Conservation (phyloP, 2,888 invertebrate genomes). For the Dicyrtoma fusca region DNA sequence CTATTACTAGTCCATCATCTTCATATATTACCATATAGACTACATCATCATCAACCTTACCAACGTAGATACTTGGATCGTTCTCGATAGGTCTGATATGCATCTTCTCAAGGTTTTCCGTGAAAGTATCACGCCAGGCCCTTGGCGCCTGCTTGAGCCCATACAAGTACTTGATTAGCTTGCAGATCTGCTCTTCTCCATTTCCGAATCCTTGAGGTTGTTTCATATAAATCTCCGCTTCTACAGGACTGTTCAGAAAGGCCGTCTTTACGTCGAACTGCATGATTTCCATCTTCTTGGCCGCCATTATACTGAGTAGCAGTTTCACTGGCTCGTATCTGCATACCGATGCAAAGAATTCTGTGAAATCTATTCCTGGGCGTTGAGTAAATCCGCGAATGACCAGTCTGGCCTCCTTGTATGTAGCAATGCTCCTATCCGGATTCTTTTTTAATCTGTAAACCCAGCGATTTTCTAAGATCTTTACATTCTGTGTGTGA, state of each 20-base stretch:
- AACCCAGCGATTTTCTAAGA: conserved; percentile 26
- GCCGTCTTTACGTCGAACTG: conserved; percentile 39
- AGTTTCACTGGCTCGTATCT: conserved; percentile 25
- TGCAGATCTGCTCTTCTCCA: conserved; percentile 16
- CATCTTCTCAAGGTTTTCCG: neutral
- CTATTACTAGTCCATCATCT: conserved; percentile 46
- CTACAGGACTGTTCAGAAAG: conserved; percentile 24
- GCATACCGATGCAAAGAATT: too few species aligned
- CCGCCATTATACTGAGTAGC: conserved; percentile 30
- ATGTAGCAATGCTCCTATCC: conserved; percentile 4
- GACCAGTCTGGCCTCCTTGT: conserved; percentile 31
- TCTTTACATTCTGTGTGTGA: neutral
- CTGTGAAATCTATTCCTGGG: conserved; percentile 31
- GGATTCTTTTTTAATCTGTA: conserved; percentile 26
- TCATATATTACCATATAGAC: conserved; percentile 41
- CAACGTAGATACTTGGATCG: conserved; percentile 42
- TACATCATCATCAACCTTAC: neutral
- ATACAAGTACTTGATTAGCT: conserved; percentile 46
- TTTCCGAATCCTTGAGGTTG: conserved; percentile 30
- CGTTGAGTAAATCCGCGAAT: conserved; percentile 24
- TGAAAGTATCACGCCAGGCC: conserved; percentile 45
- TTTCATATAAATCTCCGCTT: conserved; percentile 34
- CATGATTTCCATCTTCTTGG: neutral
- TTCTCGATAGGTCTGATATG: conserved; percentile 28
- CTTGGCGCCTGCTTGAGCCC: conserved; percentile 52